Conservation (phyloP, 2,113 vertebrate genomes). For the Leptobrachium leishanense region DNA sequence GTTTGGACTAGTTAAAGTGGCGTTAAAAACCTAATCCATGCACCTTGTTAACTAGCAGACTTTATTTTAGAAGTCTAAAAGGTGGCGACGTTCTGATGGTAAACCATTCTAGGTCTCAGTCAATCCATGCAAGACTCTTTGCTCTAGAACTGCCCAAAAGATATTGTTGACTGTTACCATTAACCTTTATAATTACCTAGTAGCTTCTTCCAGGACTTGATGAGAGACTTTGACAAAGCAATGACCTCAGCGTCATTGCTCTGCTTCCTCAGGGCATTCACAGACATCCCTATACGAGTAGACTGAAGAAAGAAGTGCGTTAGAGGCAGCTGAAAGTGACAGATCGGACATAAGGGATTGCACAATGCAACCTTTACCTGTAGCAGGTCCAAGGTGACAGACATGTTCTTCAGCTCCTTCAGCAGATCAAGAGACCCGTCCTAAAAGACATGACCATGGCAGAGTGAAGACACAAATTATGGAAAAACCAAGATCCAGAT, state of each 20-base stretch:
- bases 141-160: no score
- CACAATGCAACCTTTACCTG: conserved; percentile 72
- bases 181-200: conserved; percentile 65
- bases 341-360: not conserved
- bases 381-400: conserved; percentile 86
- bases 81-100: no score
- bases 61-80: no score
- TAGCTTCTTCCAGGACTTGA: conserved; percentile 97
- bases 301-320: conserved; percentile 66
- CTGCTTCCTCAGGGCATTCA: conserved; percentile 92
- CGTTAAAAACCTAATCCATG: no score
- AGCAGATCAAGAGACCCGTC: conserved; percentile 90
- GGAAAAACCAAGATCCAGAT: not conserved
- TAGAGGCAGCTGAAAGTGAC: not conserved
- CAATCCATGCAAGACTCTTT: no score
- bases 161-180: no score
- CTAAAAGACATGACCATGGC: conserved; percentile 60
- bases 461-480: not conserved
- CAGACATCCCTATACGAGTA: conserved; percentile 92
- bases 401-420: conserved; percentile 85
- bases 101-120: no score
- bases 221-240: conserved; percentile 87
- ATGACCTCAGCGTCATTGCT: conserved; percentile 92
- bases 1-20: no score
- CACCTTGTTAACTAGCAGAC: no score